Evolutionary conservation across 1,140 invertebrate species (phyloP).

Genomic region (Sycobia sp.): DNA sequence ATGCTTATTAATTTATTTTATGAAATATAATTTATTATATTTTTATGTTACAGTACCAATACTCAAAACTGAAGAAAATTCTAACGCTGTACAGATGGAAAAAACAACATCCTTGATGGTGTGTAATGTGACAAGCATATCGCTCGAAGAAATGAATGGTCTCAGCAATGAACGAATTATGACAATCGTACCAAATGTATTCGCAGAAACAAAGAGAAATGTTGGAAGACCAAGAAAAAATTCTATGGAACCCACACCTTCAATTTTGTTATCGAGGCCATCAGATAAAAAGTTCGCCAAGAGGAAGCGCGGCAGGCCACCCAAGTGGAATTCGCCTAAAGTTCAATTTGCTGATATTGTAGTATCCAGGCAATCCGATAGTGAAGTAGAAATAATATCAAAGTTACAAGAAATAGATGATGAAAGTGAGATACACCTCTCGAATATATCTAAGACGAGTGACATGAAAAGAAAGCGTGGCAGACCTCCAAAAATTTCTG

Average conservation of each 20-base stretch:
- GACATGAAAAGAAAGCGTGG: background rate
- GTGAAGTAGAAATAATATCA: no score
- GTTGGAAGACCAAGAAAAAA: background rate
- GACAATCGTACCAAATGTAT: background rate
- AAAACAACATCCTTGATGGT: background rate
- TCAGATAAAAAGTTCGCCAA: background rate
- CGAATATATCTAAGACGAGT: background rate
- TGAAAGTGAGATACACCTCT: background rate
- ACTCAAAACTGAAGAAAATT: no score
- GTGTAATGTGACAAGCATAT: background rate
- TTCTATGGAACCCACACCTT: no score
- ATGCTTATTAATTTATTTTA: no score
- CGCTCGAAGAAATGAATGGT: background rate
- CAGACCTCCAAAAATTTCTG: background rate
- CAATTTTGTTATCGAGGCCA: no score
- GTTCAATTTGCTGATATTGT: no score
- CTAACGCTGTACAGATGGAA: no score
- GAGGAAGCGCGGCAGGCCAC: background rate
- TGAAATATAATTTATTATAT: no score
- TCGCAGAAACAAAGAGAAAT: background rate
- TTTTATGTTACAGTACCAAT: no score
- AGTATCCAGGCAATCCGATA: no score
- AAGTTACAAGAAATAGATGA: background rate
- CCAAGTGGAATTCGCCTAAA: no score
- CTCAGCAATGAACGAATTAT: background rate